Evolutionary conservation across 1,140 invertebrate species (phyloP), one percentile per base, ranked within the genome.

Genomic region (Drosophila nigromelanica): DNA sequence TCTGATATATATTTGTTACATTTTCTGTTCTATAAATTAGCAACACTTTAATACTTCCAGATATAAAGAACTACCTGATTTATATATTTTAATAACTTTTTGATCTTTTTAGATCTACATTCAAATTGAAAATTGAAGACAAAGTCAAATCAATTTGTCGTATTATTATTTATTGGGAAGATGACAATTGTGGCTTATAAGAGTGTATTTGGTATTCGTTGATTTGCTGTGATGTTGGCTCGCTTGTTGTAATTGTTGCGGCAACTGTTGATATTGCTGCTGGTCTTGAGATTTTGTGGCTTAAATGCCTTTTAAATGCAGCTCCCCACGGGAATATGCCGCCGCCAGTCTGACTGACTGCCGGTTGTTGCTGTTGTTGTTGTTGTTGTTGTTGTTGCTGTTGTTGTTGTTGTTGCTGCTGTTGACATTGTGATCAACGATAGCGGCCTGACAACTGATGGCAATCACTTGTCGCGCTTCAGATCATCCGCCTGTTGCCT

Each of bases 251-350:
- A 86, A 86, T 82, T 90, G 80, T 71, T 87, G 75, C 61, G 48
- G 42, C 55, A 61, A 55, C 55, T 52, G 60, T 58, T 62, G 72
- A 63, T 70, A 70, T 55, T 78, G 66, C 71, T 52, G 68, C 70
- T 63, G 64, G 63, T 78, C 87, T 76, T 73, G 54, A 73, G 82
- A 81, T 90, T 86, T 86, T 90, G 82, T 90, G 86, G 78, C 86
- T 90, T 90, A 90, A 90, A 90, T 90, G 89, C 78, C 80, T 89
- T 90, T 90, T 90, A 89, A 90, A 90, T 86, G 83, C 89, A 85
- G 73, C 80, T 89, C 89, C 89, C 89, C 83, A 89, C 78, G 89
- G 89, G 89, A 90, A 90, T 90, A 82, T 87, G 82, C 82, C 55
- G 82, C 74, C 80, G 80, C 80, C 79, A 83, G 80, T 85, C 80